Base-by-base conservation (phyloP, 1,140 invertebrate species). In the Neelides sp. region DNA sequence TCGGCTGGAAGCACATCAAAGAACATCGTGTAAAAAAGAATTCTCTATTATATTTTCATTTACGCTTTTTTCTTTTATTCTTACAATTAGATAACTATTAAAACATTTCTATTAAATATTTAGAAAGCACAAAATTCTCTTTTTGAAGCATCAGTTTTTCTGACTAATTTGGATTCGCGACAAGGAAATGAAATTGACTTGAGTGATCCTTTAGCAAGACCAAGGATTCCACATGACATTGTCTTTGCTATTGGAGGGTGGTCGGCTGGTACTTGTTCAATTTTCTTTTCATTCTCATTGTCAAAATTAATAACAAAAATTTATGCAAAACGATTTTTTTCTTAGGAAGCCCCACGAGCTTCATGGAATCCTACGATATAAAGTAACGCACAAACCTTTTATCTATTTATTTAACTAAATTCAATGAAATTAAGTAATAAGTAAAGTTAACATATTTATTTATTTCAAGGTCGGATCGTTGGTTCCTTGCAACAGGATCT, bases 301-400 rank as follows among this genome's bases (percentile, higher is more conserved):
- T n/a, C n/a, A n/a, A n/a, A n/a, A n/a, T n/a, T n/a, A n/a, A n/a
- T n/a, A n/a, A n/a, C n/a, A n/a, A n/a, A n/a, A n/a, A n/a, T n/a
- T n/a, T n/a, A n/a, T n/a, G n/a, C n/a, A n/a, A n/a, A n/a, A n/a
- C n/a, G n/a, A n/a, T n/a, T n/a, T n/a, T n/a, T n/a, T n/a, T n/a
- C n/a, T n/a, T n/a, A n/a, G n/a, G n/a, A n/a, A 79, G 78, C 52
- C 82, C 83, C 1, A 85, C 81, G 0, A 83, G 76, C 68, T 78
- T 80, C 59, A 72, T 86, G 17, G 83, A 86, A 69, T 82, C 78
- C 4, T 86, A 84, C 66, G 83, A 86, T 54, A 74, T 72, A 37
- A 69, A 69, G 72, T 72, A 59, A 47, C 2, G 19, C 5, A 10
- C 10, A 26, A 39, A 42, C 5, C 17, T 5, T 27, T 44, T 44